These are phyloP conservation scores for Sacculina carcini DNA, from an alignment of 2,888 invertebrate species.

Conservation along the genomic window DNA sequence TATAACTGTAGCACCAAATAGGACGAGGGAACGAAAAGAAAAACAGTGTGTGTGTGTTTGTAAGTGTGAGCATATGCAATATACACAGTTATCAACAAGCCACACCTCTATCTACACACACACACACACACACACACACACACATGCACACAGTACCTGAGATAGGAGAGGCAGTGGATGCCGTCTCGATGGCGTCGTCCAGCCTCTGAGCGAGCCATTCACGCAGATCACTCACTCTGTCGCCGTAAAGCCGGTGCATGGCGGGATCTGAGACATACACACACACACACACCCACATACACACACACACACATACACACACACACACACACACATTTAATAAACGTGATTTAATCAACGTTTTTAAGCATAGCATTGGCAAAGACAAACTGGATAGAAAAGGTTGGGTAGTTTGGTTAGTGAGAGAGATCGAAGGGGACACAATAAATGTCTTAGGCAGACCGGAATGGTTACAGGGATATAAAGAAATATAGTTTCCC, in stretches of 20 bases:
- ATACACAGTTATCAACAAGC: too few relatives aligned
- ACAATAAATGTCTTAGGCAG: too few relatives aligned
- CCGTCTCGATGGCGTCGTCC: constrained; percentile 41
- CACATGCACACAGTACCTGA: background rate
- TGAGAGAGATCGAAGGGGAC: background rate
- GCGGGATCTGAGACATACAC: constrained; percentile 36
- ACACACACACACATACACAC: background rate
- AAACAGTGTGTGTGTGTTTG: too few relatives aligned
- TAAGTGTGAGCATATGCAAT: too few relatives aligned
- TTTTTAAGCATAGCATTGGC: background rate
- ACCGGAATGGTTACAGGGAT: too few relatives aligned
- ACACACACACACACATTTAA: background rate
- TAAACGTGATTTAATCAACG: background rate
- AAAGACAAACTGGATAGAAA: background rate
- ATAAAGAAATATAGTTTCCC: too few relatives aligned
- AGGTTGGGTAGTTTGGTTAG: background rate
- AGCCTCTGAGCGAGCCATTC: constrained; percentile 54
- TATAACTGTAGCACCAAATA: background rate
- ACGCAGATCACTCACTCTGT: constrained; percentile 40
- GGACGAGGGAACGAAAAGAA: too few relatives aligned
- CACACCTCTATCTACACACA: background rate
- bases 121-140: background rate
- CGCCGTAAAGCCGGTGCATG: constrained; percentile 41
- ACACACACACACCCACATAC: background rate
- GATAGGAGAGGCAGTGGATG: background rate